Base-by-base conservation (phyloP, 1,140 invertebrate species). In the Holotrichia oblita region DNA sequence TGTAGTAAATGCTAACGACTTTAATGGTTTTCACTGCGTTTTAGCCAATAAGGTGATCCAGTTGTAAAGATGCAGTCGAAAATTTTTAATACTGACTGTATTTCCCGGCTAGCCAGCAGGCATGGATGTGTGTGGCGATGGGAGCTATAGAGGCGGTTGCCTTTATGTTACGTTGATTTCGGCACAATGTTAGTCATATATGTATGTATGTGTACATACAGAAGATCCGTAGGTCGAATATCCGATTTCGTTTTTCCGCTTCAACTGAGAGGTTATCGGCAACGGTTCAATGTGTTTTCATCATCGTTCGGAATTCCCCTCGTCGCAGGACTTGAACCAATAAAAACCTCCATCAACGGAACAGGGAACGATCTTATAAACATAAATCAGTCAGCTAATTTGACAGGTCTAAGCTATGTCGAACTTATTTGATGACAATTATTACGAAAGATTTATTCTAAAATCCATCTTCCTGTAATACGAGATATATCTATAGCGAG, bases 171-270 rank as follows among this genome's bases (percentile, higher is more conserved):
- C 61, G 61, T 27, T 24, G 61, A 69, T 69, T 69, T 69, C 61
- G 24, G 27, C 61, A 34, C 0, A 69, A 24, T 34, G 61, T 34
- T 27, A 17, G 61, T 27, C 61, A 69, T 69, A 69, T 14, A 69
- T 69, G 10, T 64, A 27, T 64, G 9, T 69, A 69, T 69, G 12
- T 61, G n/a, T 12, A 69, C 8, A 22, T 55, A 55, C 6, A 55
- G n/a, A 6, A 55, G 48, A 55, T 55, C 48, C 22, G 61, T 69
- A 69, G 61, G 27, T 69, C 61, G 61, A 69, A 69, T 69, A 69
- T 69, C 61, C 61, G 61, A 69, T 69, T 69, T 69, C 61, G 61
- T 14, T 69, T 69, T 69, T 69, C 61, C 61, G 61, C 61, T 69
- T 27, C 61, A 34, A 69, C 61, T 69, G 61, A 69, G 61, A 69